Evolutionary conservation across 2,797 vertebrate species (phyloP).

Genomic region (Sebastes itinus): DNA sequence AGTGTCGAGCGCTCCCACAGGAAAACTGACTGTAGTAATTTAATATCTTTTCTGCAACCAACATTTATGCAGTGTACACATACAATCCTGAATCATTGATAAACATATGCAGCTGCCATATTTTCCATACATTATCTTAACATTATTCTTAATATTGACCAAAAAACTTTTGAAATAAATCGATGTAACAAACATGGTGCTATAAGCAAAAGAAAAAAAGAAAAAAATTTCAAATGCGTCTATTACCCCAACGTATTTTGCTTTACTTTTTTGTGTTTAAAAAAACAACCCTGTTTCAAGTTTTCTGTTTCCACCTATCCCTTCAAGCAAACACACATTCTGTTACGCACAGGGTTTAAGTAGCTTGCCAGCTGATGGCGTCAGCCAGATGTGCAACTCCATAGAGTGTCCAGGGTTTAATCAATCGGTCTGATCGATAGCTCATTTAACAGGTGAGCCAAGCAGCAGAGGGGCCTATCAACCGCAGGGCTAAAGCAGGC

Average conservation of each 20-base stretch:
- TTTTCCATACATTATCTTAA: neutral
- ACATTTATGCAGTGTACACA: neutral
- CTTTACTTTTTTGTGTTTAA: neutral
- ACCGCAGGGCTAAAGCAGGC: constrained; percentile 47
- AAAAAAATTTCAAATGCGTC: fast-evolving
- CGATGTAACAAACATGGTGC: neutral
- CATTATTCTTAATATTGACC: neutral
- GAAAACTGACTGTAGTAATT: neutral
- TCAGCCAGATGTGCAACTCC: constrained; percentile 60
- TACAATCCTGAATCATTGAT: neutral
- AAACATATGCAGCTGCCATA: neutral
- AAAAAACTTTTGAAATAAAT: neutral
- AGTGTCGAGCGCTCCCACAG: neutral
- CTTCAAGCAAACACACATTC: constrained; percentile 3
- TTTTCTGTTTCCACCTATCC: neutral
- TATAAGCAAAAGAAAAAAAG: neutral
- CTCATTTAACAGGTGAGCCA: constrained; percentile 77
- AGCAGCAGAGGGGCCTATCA: constrained; percentile 20
- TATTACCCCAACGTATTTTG: neutral
- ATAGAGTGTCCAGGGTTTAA: constrained; percentile 66
- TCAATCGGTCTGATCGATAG: constrained; percentile 78
- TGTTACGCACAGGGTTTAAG: constrained; percentile 9
- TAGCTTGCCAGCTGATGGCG: constrained; percentile 48
- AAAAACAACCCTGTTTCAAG: neutral
- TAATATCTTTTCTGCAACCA: neutral